Conservation (phyloP, 2,113 vertebrate genomes). For the Petaurus breviceps region DNA sequence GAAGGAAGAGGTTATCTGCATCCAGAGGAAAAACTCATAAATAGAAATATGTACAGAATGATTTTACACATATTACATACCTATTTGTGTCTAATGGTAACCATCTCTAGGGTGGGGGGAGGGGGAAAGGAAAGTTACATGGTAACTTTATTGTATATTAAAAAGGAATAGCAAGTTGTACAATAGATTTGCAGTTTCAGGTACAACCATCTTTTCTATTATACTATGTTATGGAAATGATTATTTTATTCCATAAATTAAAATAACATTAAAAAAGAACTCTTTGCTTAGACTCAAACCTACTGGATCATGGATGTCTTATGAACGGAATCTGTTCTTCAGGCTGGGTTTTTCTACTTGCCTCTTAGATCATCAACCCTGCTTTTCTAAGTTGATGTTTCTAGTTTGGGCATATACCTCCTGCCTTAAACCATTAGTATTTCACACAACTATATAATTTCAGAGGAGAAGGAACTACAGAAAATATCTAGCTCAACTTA, state of each 20-base stretch:
- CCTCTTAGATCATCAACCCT: not conserved
- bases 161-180: not conserved
- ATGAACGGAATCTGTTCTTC: not conserved
- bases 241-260: not conserved
- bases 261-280: not conserved
- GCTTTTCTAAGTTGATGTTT: not conserved
- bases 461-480: not conserved
- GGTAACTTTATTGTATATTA: not conserved
- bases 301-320: not conserved
- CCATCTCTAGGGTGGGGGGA: not conserved
- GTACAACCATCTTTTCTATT: not conserved
- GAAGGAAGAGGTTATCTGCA: not conserved
- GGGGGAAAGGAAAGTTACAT: not conserved
- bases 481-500: not conserved
- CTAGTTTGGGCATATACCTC: not conserved
- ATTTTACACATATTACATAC: not conserved
- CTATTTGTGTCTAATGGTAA: not conserved
- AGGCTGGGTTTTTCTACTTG: not conserved
- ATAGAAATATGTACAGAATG: not conserved
- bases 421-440: not conserved
- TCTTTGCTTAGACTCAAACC: not conserved
- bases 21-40: not conserved
- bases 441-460: not conserved
- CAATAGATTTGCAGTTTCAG: not conserved
- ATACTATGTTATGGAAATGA: not conserved